phyloP scores from a whole-genome alignment of 2,113 vertebrate species.

The Neofelis nebulosa region DNA sequence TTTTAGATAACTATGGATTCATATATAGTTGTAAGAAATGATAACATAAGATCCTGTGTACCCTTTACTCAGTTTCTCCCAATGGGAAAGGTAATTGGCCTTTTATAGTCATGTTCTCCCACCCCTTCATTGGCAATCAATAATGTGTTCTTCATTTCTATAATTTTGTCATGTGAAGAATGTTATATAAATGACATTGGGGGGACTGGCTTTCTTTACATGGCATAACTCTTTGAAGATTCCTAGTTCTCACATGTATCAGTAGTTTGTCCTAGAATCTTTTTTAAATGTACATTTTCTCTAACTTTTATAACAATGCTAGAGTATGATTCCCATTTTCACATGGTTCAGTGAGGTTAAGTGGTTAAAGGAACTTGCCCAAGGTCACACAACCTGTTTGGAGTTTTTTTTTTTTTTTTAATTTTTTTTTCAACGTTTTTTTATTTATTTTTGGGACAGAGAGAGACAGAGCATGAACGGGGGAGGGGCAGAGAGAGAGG shows the following conservation, averaged over 20 bases:
- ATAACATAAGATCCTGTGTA: background rate
- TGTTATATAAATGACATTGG: background rate
- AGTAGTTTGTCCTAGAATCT: background rate
- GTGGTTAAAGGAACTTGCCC: background rate
- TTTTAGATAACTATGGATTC: conserved; percentile 4
- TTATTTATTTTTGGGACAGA: too few relatives aligned
- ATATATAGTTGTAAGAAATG: background rate
- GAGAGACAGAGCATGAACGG: too few relatives aligned
- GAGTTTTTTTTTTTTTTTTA: too few relatives aligned
- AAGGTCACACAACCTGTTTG: conserved; percentile 24
- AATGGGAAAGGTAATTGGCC: background rate
- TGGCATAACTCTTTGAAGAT: background rate
- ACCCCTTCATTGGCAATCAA: background rate
- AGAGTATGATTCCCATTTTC: conserved; percentile 1
- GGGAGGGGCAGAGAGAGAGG: too few relatives aligned
- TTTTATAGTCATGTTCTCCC: background rate
- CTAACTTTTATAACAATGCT: background rate
- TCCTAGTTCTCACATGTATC: background rate
- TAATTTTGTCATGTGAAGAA: background rate
- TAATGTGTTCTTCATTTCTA: background rate
- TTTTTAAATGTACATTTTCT: conserved; percentile 30
- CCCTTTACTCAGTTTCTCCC: background rate
- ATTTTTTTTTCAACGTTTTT: too few relatives aligned
- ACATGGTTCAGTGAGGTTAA: background rate
- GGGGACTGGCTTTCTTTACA: background rate